Evolutionary conservation across 2,113 vertebrate genomes (phyloP), one percentile per base, ranked within the genome.

Genomic region (Anguilla rostrata): DNA sequence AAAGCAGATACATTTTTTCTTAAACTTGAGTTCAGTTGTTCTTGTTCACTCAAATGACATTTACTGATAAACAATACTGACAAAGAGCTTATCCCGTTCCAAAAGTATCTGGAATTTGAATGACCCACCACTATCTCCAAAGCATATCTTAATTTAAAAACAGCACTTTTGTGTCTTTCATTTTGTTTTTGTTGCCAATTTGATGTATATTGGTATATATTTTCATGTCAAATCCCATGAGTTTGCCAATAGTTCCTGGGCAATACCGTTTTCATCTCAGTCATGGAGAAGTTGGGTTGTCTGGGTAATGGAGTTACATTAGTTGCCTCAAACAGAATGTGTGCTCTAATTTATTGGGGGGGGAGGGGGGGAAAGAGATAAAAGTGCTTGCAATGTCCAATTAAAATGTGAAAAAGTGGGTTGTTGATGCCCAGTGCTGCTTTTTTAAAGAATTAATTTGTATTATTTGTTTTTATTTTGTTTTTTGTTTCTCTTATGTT

Each of bases 361-460:
- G 88, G 49, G 60, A 0, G 22, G 22, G 3, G 39, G 84, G 84
- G 80, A 86, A 92, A 87, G 84, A 83, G 53, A 86, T 84, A 88
- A 83, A 88, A 90, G 80, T 82, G 90, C 87, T 90, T 88, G 89
- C 86, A 89, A 87, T 90, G 89, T 94, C 86, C 91, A 91, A 88
- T 92, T 87, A 90, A 94, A 95, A 96, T 94, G 95, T 95, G 95
- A 96, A 96, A 88, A 86, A 88, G 87, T 91, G 92, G 90, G 93
- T 94, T 90, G 88, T 92, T 94, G 90, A 92, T 9, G 91, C 95
- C 94, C 93, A 86, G 87, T 93, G 95, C 95, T 96, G 95, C 95
- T 96, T 94, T 94, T 92, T 94, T 94, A 88, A 92, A 78, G 41
- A 91, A 89, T 93, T 93, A 39, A 88, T 94, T 94, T 94, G 88